Evolutionary conservation across 2,113 vertebrate species (phyloP).

Genomic region (Gobio gobio): DNA sequence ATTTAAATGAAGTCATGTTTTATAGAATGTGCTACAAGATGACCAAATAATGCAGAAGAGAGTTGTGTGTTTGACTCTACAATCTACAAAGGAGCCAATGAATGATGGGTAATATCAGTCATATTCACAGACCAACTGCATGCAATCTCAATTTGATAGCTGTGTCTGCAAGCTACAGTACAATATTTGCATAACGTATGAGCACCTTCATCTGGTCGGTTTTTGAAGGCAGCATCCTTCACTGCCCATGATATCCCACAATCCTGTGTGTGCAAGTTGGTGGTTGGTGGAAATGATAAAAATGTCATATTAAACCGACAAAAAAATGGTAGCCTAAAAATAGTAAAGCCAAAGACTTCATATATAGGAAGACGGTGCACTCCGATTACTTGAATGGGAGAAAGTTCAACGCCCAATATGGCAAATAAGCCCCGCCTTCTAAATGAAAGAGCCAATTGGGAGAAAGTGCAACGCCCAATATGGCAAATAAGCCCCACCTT

Average conservation of each 20-base stretch:
- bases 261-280: neutral
- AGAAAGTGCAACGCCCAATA: no score
- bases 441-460: no score
- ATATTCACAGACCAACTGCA: slow-evolving; percentile 68
- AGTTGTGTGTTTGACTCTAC: slow-evolving; percentile 28
- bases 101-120: slow-evolving; percentile 72
- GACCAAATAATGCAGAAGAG: neutral
- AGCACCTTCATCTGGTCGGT: neutral
- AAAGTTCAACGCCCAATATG: no score
- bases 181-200: neutral
- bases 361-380: no score
- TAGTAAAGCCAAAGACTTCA: no score
- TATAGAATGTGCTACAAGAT: neutral
- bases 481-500: no score
- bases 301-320: neutral
- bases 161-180: neutral
- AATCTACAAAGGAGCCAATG: slow-evolving; percentile 58
- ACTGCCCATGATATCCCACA: neutral
- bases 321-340: no score
- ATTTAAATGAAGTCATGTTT: neutral
- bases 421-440: no score
- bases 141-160: slow-evolving; percentile 42
- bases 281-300: neutral
- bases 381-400: no score
- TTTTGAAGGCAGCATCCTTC: neutral